Base-by-base conservation (phyloP, 64 coral and sea anemone species). In the Montipora efflorescens region DNA sequence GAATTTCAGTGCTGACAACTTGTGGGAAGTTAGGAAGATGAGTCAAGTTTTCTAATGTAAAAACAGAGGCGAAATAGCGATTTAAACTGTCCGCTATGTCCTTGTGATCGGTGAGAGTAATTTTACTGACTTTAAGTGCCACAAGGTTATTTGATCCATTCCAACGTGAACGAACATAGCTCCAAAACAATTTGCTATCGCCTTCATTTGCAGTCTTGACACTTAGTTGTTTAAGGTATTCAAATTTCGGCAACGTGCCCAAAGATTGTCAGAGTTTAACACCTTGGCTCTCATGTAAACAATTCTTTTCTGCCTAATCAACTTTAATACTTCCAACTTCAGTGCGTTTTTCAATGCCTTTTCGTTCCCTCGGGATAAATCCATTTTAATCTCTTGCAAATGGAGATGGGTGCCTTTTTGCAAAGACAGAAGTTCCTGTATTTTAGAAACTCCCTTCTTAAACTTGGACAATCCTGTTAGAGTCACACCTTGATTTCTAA, bases 181-280 rank as follows among this genome's bases (percentile, higher is more conserved):
- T 69, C 67, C 67, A 69, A 69, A 69, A 69, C 67, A 69, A 69
- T 69, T 69, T 69, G 67, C 67, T 69, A 69, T 69, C 12, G 67
- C 19, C 8, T 13, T 13, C 8, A 9, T 69, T 69, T 19, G 8
- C 67, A 69, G 67, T 69, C n/a, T 15, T 69, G 67, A 69, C 67
- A 69, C 67, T 69, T 21, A 69, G 18, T 69, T 69, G 67, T 69
- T 69, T 20, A 69, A 69, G 67, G n/a, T 69, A 77, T 77, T 77
- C 75, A 77, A 77, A 77, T 77, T 77, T 36, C 75, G 75, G 75
- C 0, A 48, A 77, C 75, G 45, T 28, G 36, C 46, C 75, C 22
- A 77, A 46, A 77, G 23, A 77, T 77, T 77, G 21, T 77, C 75
- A 77, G 43, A 77, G 46, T 77, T 77, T 77, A 36, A 77, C 47